Evolutionary conservation across 2,113 vertebrate genomes (phyloP).

Genomic region (Psittacula cyanocephala): DNA sequence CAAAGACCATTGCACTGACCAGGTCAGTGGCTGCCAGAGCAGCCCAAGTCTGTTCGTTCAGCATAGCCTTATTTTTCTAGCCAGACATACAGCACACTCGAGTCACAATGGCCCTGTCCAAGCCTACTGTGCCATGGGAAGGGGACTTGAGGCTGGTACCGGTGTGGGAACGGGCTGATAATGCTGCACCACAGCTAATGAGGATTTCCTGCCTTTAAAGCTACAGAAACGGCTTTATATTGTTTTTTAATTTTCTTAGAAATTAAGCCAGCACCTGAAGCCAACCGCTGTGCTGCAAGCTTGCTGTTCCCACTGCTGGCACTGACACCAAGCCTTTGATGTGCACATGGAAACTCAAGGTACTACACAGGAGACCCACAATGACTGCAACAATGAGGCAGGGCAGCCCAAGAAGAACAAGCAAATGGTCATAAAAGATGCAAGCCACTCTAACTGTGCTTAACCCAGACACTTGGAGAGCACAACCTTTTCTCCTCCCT

Average conservation of each 20-base stretch:
- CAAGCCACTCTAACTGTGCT: neutral
- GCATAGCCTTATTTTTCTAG: neutral
- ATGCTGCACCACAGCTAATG: neutral
- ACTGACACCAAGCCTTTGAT: neutral
- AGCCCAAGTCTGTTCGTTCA: neutral
- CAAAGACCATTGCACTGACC: neutral
- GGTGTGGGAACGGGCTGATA: neutral
- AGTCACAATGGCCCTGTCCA: neutral
- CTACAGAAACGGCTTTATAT: rapidly evolving
- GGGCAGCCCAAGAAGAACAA: neutral
- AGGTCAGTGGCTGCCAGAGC: neutral
- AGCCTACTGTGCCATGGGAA: neutral
- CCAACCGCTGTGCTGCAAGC: neutral
- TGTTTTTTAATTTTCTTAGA: neutral
- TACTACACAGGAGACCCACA: neutral
- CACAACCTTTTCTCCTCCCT: neutral
- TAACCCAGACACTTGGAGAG: neutral
- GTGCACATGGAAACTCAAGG: neutral
- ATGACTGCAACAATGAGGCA: neutral
- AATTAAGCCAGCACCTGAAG: neutral
- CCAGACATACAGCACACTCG: neutral
- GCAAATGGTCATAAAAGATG: neutral
- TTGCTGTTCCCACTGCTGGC: neutral
- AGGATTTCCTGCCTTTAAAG: conserved; percentile 15
- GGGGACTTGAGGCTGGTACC: neutral